Evolutionary conservation across 1,140 invertebrate genomes (phyloP).

Genomic region (Drosophila prosaltans): DNA sequence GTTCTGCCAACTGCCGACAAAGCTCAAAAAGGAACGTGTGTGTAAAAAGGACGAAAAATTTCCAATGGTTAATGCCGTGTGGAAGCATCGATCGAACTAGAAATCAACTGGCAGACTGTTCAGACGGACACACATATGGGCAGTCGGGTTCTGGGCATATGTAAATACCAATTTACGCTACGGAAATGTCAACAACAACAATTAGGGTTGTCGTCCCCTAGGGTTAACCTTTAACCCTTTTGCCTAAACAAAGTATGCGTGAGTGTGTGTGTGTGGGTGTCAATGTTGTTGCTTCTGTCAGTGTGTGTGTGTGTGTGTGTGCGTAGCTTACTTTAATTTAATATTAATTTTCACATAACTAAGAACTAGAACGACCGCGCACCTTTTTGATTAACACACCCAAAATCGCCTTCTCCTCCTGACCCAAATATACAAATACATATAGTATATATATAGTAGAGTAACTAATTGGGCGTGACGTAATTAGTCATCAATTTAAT

Average conservation of each 20-base stretch:
- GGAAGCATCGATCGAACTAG: slow-evolving; percentile 49
- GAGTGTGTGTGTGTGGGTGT: not conserved
- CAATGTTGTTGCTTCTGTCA: not conserved
- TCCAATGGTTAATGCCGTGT: slow-evolving; percentile 68
- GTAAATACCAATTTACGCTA: slow-evolving; percentile 79
- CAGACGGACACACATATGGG: slow-evolving; percentile 33
- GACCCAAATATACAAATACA: slow-evolving; percentile 55
- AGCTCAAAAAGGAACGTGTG: slow-evolving; percentile 69
- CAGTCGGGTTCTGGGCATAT: slow-evolving; percentile 57
- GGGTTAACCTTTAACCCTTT: slow-evolving; percentile 52
- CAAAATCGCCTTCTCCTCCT: slow-evolving; percentile 13
- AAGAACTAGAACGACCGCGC: slow-evolving; percentile 41
- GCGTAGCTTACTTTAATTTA: slow-evolving; percentile 58
- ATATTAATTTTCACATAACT: slow-evolving; percentile 70
- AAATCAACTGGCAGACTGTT: slow-evolving; percentile 18
- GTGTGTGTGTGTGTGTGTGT: slow-evolving; percentile 32
- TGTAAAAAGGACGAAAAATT: slow-evolving; percentile 42
- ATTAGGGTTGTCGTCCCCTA: slow-evolving; percentile 35
- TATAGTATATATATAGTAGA: not conserved
- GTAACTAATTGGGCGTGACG: slow-evolving; percentile 72
- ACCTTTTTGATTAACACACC: slow-evolving; percentile 34
- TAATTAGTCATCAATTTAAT: slow-evolving; percentile 74
- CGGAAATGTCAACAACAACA: slow-evolving; percentile 73
- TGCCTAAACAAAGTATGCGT: slow-evolving; percentile 28
- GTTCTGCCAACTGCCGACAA: slow-evolving; percentile 38